Evolutionary conservation across 2,797 vertebrate species (phyloP), one percentile per base, ranked within the genome.

Genomic region (Mareca strepera): DNA sequence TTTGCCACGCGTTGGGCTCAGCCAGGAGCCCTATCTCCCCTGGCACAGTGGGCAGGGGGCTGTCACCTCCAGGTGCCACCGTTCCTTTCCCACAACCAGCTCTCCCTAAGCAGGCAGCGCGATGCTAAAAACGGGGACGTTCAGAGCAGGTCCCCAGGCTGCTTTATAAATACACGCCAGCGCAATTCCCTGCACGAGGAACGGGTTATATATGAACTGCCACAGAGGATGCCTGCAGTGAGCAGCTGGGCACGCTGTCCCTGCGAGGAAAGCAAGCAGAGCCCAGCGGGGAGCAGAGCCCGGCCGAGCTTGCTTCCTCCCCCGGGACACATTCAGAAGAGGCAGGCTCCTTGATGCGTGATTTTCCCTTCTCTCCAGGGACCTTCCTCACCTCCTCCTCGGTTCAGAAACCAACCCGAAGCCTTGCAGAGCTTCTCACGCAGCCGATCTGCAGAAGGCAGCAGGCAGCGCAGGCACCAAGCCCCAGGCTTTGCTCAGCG

Each of bases 121-220:
- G 62, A 93, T 0, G 5, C 46, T 41, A 68, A 44, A 79, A 79
- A 46, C 48, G 67, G 77, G 77, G 70, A 83, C 78, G 41, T 87
- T 88, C 77, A 72, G 83, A 86, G 72, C 81, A 90, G 64, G 53
- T 92, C 94, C 88, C 86, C 88, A 89, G 93, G 86, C 83, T 90
- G 56, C 90, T 92, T 82, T 78, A 88, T 31, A 74, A 85, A 58
- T 67, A 82, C 55, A 55, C 17, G 41, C 8, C 56, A 44, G 46
- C n/a, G 17, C 52, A 20, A 93, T 63, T 94, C 60, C 39, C 78
- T 41, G 63, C 17, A 9, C 11, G 16, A 68, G 68, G 84, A 87
- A 62, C n/a, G 59, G 50, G 81, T 70, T 95, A 28, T 70, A 7
- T 28, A 31, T 44, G 29, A 67, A 67, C 6, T 46, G 60, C 44